Conservation (phyloP, 2,113 vertebrate genomes). For the Chaenocephalus aceratus region DNA sequence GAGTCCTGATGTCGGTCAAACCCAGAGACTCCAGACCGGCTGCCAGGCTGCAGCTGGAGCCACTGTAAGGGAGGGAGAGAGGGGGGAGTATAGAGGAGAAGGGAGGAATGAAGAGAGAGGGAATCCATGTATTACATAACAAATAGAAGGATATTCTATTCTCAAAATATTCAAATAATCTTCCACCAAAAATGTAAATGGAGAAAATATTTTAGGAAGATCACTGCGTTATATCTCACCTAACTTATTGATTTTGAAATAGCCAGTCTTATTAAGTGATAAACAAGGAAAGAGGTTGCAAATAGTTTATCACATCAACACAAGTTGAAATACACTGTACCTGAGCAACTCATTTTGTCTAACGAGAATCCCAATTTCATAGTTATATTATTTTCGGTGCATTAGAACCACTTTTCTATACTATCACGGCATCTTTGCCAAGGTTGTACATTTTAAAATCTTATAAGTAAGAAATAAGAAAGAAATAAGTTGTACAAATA, state of each 20-base stretch:
- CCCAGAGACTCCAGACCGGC: constrained; percentile 97
- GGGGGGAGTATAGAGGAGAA: too few species aligned
- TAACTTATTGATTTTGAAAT: not conserved
- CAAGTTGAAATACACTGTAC: not conserved
- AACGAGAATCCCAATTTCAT: too few species aligned
- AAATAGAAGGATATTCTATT: not conserved
- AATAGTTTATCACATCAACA: not conserved
- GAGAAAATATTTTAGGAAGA: not conserved
- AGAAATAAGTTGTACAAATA: not conserved
- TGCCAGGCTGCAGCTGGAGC: constrained; percentile 98
- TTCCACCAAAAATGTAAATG: not conserved
- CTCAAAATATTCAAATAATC: not conserved
- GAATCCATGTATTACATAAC: too few species aligned
- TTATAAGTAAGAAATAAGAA: too few species aligned
- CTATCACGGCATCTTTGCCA: not conserved
- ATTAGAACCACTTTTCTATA: too few species aligned
- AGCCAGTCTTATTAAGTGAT: not conserved
- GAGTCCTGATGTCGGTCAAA: constrained; percentile 94
- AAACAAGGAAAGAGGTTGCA: not conserved
- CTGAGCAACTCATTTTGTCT: too few species aligned
- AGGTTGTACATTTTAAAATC: not conserved
- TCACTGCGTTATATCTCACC: not conserved
- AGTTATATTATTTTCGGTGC: too few species aligned
- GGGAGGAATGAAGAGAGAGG: not conserved
- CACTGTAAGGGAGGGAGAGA: constrained; percentile 77